Base-by-base conservation (phyloP, 2,113 vertebrate genomes). In the Xenopus tropicalis region DNA sequence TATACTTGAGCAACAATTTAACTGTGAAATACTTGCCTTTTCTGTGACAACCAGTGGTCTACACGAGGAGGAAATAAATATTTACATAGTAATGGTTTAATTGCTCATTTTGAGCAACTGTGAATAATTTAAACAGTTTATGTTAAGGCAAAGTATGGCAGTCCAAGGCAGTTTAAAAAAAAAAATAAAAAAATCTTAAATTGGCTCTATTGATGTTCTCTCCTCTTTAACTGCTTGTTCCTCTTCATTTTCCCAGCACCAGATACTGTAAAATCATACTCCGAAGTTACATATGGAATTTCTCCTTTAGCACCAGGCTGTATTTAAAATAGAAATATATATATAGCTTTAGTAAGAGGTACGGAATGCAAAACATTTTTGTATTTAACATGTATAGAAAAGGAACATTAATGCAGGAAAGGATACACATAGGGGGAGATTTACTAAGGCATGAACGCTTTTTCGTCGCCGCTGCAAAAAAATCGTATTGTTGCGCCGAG, bases 231-330 rank as follows among this genome's bases (percentile, higher is more conserved):
- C 56, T 80, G 81, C 72, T 89, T 93, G 78, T 86, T 92, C 22
- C 88, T 77, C 58, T 88, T 91, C 52, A 98, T 79, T 73, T 93
- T 97, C 66, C 92, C 94, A 12, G 95, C 90, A 1, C 96, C 92
- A 11, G 87, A 58, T 61, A 96, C 83, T 62, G 89, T 87, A 66
- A 93, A 93, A 61, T 93, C 95, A 79, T 99, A 99, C 72, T 97
- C 90, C 0, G 91, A 86, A 0, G 97, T 98, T 68, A 96, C 67
- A 0, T 98, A 99, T 0, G 96, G 96, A n/a, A 86, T 83, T 10
- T 93, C 94, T 1, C 91, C 93, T 17, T 93, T 89, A 0, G 83
- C 73, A 59, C 88, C 93, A 3, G 76, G 67, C 94, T 98, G 7
- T 80, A 78, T 84, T 54, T 13, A 43, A 24, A 23, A n/a, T 66